phyloP scores from a whole-genome alignment of 2,113 vertebrate species.

The Sorex araneus region DNA sequence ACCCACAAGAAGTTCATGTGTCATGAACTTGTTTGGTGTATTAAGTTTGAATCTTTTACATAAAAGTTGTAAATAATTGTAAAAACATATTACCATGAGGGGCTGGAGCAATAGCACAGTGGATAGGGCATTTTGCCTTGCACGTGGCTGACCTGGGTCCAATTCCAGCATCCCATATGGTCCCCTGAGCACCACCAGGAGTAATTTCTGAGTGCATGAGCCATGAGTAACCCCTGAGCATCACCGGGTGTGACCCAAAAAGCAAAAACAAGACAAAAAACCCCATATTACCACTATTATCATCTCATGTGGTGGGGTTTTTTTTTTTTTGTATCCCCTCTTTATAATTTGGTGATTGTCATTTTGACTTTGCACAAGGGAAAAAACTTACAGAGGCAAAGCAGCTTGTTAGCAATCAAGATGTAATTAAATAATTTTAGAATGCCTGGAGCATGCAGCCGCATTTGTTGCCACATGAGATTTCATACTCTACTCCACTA shows the following conservation, averaged over 20 bases:
- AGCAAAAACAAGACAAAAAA: no score
- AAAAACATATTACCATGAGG: no score
- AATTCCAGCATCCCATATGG: no score
- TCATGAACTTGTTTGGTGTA: conserved; percentile 43
- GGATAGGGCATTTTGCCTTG: no score
- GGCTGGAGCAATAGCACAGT: no score
- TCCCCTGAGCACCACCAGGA: no score
- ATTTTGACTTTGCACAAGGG: conserved; percentile 17
- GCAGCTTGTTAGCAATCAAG: conserved; percentile 45
- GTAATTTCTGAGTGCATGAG: no score
- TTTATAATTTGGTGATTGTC: conserved; percentile 47
- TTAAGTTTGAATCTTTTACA: conserved; percentile 48
- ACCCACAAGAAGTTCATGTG: neutral
- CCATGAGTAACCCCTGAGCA: no score
- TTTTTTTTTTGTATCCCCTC: conserved; percentile 7
- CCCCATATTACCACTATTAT: conserved; percentile 41
- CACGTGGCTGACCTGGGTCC: no score
- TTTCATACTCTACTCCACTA: no score
- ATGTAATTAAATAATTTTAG: conserved; percentile 53
- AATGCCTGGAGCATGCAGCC: neutral
- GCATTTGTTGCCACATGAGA: no score
- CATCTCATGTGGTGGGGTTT: neutral
- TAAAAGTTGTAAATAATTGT: conserved; percentile 55
- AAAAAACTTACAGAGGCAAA: conserved; percentile 59
- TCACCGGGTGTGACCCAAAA: no score